Percentiles rank a stretch among this genome's conserved stretches.
These are phyloP conservation scores for Tamandua tetradactyla DNA, from an alignment of 2,797 vertebrate genomes.

Conservation along the genomic window DNA sequence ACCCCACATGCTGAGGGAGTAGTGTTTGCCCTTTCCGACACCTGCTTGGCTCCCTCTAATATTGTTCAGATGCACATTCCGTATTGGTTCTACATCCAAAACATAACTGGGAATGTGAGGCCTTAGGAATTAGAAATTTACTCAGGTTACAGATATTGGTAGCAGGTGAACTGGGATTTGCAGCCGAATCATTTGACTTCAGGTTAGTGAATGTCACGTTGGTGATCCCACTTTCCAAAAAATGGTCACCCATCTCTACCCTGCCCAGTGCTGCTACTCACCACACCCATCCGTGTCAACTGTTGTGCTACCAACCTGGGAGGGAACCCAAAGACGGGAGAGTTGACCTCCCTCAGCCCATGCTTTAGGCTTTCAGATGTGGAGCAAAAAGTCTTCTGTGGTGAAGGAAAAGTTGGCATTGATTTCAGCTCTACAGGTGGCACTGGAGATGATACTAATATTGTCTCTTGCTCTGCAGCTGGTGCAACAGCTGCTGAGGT, in stretches of 20 bases:
- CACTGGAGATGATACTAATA: background rate
- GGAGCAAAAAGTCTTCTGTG: conserved; percentile 82
- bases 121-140: too few species aligned
- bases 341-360: conserved; percentile 89
- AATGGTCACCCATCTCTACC: rapidly evolving
- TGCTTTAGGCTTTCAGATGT: conserved; percentile 90
- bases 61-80: too few species aligned
- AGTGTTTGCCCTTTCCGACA: too few species aligned
- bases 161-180: background rate
- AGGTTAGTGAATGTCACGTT: background rate
- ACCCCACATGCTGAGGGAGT: too few species aligned
- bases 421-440: rapidly evolving
- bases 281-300: conserved; percentile 97
- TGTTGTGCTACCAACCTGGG: conserved; percentile 95
- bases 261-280: conserved; percentile 83
- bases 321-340: conserved; percentile 92
- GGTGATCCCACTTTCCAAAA: background rate
- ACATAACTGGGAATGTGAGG: too few species aligned
- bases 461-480: too few species aligned
- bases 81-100: too few species aligned
- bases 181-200: background rate
- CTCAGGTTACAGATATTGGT: too few species aligned
- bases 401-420: rapidly evolving
- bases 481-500: too few species aligned
- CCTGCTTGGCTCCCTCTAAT: too few species aligned